Evolutionary conservation across 2,113 vertebrate species (phyloP), one percentile per base, ranked within the genome.

Genomic region (Limanda limanda): DNA sequence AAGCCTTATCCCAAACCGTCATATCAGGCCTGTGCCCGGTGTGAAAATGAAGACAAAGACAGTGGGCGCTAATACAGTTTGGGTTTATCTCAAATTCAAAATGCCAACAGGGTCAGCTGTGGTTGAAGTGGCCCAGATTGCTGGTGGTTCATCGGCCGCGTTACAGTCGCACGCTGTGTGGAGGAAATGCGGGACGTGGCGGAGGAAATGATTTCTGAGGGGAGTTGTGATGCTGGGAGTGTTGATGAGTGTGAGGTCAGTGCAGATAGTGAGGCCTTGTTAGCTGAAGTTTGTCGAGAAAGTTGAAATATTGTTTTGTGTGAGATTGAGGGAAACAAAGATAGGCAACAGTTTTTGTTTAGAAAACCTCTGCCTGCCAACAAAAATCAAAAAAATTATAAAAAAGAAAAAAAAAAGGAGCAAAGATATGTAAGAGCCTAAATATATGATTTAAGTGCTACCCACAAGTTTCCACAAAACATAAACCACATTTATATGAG

Each of bases 61-160:
- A 71, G 68, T 4, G 62, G 71, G 70, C 63, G 72, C 67, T 66
- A 73, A 83, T 68, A 40, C 72, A 67, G 75, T 79, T 81, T 71
- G 76, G 60, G 60, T 83, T 31, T 88, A 84, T 87, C 89, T 90
- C 37, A n/a, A 21, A 74, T 84, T 78, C 14, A 74, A 84, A 88
- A 86, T 88, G 84, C 80, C 85, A 88, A 51, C 67, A 21, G 75
- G 81, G 84, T 86, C 67, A 78, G 67, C 42, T 51, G 25, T 13
- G 70, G 79, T 31, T 60, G 48, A 59, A 81, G 70, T 51, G 40
- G 58, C 68, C 55, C 52, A 54, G 61, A 65, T 67, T 21, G 56
- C 24, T 52, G 6, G 1, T 20, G 17, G 68, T 67, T 71, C 74
- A 25, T 66, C 1, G 2, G 35, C 12, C 3, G 47, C 1, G 4